Percentiles rank a stretch among this genome's conserved stretches.
Evolutionary conservation across 2,797 vertebrate species (phyloP).

Genomic region (Parambassis ranga): DNA sequence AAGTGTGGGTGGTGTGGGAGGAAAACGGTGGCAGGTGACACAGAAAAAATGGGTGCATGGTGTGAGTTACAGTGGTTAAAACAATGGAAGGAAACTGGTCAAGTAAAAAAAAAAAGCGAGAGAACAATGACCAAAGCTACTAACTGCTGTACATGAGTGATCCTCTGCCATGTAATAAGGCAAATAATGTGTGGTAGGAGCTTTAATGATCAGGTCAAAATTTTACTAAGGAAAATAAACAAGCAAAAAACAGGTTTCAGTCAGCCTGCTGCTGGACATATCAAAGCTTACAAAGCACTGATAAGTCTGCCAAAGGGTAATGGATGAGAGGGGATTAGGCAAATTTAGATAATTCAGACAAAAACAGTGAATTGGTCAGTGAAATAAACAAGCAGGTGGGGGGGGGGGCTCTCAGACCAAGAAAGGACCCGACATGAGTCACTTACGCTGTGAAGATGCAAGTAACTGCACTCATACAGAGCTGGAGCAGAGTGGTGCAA

Average conservation of each 20-base stretch:
- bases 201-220: not conserved
- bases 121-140: conserved; percentile 18
- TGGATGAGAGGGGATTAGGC: conserved; percentile 36
- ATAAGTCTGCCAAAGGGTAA: conserved; percentile 36
- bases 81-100: not conserved
- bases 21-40: conserved; percentile 1
- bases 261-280: conserved; percentile 2
- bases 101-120: not conserved
- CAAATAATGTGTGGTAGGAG: not conserved
- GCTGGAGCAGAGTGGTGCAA: not conserved
- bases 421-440: conserved; percentile 31
- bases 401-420: conserved; percentile 42
- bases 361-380: conserved; percentile 47
- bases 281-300: conserved; percentile 39
- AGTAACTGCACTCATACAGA: conserved; percentile 24
- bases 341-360: conserved; percentile 58
- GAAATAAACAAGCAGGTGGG: conserved; percentile 45
- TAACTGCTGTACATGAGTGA: not conserved
- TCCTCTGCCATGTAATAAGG: not conserved
- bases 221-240: conserved; percentile 1
- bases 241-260: conserved; percentile 7
- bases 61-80: not conserved
- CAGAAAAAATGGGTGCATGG: not conserved
- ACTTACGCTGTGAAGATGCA: conserved; percentile 25
- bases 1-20: not conserved